phyloP scores from a whole-genome alignment of 2,113 vertebrate genomes.

The Herpailurus yagouaroundi region DNA sequence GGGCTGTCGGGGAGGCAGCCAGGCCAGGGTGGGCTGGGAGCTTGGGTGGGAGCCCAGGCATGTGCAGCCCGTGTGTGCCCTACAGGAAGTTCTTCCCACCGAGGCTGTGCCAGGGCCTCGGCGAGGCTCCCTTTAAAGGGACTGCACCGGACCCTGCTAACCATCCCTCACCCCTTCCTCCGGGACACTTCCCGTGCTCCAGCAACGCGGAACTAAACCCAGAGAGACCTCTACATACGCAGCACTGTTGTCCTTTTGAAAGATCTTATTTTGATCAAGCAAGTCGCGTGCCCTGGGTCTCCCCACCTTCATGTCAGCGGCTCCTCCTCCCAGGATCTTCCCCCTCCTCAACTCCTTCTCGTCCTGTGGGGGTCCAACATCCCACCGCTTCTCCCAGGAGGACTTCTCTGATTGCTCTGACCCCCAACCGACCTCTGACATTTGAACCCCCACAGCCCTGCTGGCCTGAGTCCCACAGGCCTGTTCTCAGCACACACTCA shows the following conservation, averaged over 20 bases:
- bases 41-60: rapidly evolving
- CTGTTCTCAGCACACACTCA: neutral
- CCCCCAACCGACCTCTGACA: neutral
- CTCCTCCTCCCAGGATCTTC: neutral
- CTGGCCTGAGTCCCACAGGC: neutral
- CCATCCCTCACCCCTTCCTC: neutral
- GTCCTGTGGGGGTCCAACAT: neutral
- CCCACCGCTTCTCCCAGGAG: neutral
- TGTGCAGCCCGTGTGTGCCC: rapidly evolving
- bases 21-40: neutral
- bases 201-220: neutral
- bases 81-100: neutral
- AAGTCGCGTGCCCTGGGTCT: neutral
- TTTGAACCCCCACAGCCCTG: neutral
- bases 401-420: neutral
- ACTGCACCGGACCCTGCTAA: neutral
- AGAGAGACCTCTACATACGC: neutral
- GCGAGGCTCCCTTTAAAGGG: neutral
- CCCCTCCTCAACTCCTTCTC: neutral
- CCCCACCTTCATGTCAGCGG: neutral
- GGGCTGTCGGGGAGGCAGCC: rapidly evolving
- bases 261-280: neutral
- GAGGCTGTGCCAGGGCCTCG: rapidly evolving
- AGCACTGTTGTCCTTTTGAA: neutral
- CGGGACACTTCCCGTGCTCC: neutral